phyloP scores from a whole-genome alignment of 2,113 vertebrate species.

The Plotosus lineatus region DNA sequence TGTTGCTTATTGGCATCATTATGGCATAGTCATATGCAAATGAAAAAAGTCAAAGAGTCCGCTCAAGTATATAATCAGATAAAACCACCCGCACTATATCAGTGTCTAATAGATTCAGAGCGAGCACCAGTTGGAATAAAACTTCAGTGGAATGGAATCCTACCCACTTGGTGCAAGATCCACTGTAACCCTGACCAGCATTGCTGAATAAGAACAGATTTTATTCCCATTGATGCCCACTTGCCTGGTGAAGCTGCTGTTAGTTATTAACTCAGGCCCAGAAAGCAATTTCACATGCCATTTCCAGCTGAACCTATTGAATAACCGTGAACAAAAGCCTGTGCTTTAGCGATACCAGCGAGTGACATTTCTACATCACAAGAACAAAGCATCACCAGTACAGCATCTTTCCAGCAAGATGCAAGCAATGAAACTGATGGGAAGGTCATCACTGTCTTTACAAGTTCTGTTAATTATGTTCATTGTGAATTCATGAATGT shows the following conservation, averaged over 20 bases:
- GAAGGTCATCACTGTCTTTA: not conserved
- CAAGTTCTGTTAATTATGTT: not conserved
- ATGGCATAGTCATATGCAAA: no score
- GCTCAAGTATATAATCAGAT: no score
- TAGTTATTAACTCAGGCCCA: constrained; percentile 10
- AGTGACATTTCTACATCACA: not conserved
- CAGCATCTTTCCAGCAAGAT: not conserved
- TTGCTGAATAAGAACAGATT: not conserved
- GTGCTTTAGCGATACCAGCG: not conserved
- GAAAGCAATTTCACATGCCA: constrained; percentile 29
- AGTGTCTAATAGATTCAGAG: not conserved
- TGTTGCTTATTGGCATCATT: no score
- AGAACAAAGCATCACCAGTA: constrained; percentile 19
- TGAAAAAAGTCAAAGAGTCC: no score
- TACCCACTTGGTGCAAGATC: not conserved
- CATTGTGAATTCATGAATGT: not conserved
- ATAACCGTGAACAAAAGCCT: constrained; percentile 27
- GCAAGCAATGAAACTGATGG: not conserved
- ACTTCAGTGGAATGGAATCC: no score
- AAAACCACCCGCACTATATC: not conserved
- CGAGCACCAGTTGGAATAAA: not conserved
- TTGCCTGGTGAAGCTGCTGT: constrained; percentile 1
- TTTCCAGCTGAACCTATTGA: constrained; percentile 17
- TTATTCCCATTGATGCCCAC: constrained; percentile 19
- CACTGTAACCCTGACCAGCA: not conserved